Evolutionary conservation across 2,113 vertebrate species (phyloP), one percentile per base, ranked within the genome.

Genomic region (Anguilla japonica): DNA sequence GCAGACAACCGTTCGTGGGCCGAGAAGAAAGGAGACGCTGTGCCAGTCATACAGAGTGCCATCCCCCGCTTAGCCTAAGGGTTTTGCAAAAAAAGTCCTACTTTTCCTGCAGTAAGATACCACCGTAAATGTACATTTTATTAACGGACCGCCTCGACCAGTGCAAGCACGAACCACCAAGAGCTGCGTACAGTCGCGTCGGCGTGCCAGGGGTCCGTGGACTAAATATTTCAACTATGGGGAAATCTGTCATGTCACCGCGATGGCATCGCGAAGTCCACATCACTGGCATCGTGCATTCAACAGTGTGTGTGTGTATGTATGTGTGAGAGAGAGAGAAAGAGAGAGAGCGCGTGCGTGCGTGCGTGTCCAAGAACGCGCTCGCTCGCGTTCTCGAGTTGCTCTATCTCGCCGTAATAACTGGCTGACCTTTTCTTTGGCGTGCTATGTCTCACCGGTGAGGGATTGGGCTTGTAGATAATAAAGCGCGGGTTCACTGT

Each of bases 381-480:
- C 90, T 93, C 93, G 39, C 89, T 80, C 14, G 81, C 86, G 85
- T 88, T 88, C 87, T 90, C 93, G 94, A 91, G 89, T 93, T 93
- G 89, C 90, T 89, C 88, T 91, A 93, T 94, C 96, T 95, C 89
- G 93, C 89, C 82, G 89, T 95, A 95, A 96, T 96, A 96, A 96
- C 94, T 92, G 95, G 95, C 94, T 96, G 97, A 98, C 96, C 96
- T 95, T 96, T 96, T 95, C 93, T 93, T 89, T 94, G 93, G 93
- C 95, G 95, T 95, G 95, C 95, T 93, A 94, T 95, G 96, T 95
- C 95, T 97, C 94, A 93, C 94, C 94, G 95, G 93, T 96, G 94
- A 96, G 95, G 95, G 95, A 96, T 94, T 95, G 96, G 94, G 53
- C 95, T 95, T 92, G 95, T 94, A 94, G 95, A 94, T 94, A 95